Evolutionary conservation across 2,888 invertebrate species (phyloP).

Genomic region (Terebella lapidaria): DNA sequence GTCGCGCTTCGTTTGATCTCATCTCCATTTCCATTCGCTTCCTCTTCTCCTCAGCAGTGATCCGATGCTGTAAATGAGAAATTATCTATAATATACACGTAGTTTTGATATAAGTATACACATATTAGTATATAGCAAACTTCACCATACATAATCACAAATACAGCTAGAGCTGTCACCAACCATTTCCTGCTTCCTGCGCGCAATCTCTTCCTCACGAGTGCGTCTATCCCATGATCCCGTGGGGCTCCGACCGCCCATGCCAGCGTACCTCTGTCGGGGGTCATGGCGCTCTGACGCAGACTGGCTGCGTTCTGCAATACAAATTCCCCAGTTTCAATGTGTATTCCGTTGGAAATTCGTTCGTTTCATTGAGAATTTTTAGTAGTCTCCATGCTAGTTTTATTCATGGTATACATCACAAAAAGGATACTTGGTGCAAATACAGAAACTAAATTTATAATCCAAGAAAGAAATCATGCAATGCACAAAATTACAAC

Average conservation of each 20-base stretch:
- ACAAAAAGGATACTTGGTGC: too few relatives aligned
- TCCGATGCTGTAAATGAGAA: constrained; percentile 56
- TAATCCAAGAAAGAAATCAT: too few relatives aligned
- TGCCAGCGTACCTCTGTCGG: background rate
- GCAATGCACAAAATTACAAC: too few relatives aligned
- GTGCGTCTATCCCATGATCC: background rate
- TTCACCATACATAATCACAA: background rate
- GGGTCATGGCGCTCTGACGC: background rate
- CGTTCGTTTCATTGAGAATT: too few relatives aligned
- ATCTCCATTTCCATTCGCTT: constrained; percentile 87
- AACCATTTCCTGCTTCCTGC: constrained; percentile 43
- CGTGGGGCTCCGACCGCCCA: background rate
- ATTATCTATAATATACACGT: too few relatives aligned
- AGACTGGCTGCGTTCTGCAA: background rate
- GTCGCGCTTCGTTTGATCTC: constrained; percentile 86
- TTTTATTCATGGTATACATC: too few relatives aligned
- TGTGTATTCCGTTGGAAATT: too few relatives aligned
- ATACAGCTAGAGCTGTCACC: background rate
- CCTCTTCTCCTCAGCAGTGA: constrained; percentile 82
- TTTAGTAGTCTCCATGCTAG: too few relatives aligned
- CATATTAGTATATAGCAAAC: too few relatives aligned
- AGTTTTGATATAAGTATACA: background rate
- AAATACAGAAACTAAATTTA: too few relatives aligned
- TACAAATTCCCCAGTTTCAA: background rate
- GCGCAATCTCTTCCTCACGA: constrained; percentile 36